Evolutionary conservation across 2,113 vertebrate genomes (phyloP).

Genomic region (Murina feae): DNA sequence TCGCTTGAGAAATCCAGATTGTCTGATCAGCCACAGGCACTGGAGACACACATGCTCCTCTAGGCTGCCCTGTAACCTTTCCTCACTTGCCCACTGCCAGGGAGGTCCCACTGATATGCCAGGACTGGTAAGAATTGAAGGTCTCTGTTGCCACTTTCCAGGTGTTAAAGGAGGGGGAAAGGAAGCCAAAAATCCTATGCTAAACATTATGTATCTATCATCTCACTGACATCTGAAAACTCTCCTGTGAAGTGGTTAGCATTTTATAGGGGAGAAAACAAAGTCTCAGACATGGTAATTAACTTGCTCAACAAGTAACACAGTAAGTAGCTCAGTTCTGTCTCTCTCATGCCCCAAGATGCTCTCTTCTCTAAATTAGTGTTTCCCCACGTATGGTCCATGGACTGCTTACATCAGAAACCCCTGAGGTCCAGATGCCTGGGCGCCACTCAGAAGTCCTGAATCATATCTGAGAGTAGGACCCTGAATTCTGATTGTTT

Average conservation of each 20-base stretch:
- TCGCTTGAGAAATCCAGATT: background rate
- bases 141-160: background rate
- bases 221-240: background rate
- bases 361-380: background rate
- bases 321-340: background rate
- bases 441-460: background rate
- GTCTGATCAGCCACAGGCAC: background rate
- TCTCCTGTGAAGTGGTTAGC: background rate
- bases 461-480: background rate
- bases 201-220: background rate
- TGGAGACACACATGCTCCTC: too few relatives aligned
- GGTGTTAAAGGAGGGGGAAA: background rate
- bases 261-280: slow-evolving; percentile 21
- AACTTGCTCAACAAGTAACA: background rate
- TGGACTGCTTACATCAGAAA: background rate
- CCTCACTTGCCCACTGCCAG: background rate
- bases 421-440: background rate
- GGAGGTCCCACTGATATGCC: background rate
- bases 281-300: background rate
- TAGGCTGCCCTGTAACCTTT: background rate
- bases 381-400: background rate
- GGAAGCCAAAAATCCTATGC: background rate
- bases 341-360: background rate
- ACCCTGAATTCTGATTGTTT: background rate
- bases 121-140: background rate